phyloP scores from a whole-genome alignment of 2,113 vertebrate species.

The Camelus dromedarius region DNA sequence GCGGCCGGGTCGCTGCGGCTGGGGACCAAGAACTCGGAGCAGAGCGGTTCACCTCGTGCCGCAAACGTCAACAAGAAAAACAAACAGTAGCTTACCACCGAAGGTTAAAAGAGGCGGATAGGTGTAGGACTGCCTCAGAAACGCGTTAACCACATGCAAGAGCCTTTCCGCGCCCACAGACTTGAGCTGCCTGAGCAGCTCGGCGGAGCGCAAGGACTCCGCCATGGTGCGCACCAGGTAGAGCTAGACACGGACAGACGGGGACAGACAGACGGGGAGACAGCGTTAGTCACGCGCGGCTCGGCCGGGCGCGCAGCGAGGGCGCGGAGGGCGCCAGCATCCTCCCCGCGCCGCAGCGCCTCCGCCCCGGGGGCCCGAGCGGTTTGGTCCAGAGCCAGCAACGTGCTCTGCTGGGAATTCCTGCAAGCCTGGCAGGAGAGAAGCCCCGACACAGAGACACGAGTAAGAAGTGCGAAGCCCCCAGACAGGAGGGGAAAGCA shows the following conservation, averaged over 20 bases:
- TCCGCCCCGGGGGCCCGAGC: background rate
- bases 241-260: constrained; percentile 91
- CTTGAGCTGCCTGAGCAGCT: constrained; percentile 92
- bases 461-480: constrained; percentile 2
- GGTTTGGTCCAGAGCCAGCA: background rate
- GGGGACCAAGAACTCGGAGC: constrained; percentile 61
- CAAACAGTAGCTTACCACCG: constrained; percentile 90
- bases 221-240: constrained; percentile 93
- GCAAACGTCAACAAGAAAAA: constrained; percentile 69
- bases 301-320: fast-evolving
- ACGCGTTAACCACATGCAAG: constrained; percentile 92
- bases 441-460: background rate
- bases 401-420: background rate
- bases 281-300: constrained; percentile 85
- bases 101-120: constrained; percentile 92
- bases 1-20: background rate
- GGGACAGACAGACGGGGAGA: constrained; percentile 81
- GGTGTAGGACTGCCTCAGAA: constrained; percentile 92
- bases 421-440: background rate
- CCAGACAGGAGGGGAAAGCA: constrained; percentile 56
- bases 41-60: constrained; percentile 76
- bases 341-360: background rate
- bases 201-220: constrained; percentile 91
- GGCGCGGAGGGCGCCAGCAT: background rate
- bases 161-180: constrained; percentile 92